Conservation (phyloP, 2,797 vertebrate genomes). For the Lacerta agilis region DNA sequence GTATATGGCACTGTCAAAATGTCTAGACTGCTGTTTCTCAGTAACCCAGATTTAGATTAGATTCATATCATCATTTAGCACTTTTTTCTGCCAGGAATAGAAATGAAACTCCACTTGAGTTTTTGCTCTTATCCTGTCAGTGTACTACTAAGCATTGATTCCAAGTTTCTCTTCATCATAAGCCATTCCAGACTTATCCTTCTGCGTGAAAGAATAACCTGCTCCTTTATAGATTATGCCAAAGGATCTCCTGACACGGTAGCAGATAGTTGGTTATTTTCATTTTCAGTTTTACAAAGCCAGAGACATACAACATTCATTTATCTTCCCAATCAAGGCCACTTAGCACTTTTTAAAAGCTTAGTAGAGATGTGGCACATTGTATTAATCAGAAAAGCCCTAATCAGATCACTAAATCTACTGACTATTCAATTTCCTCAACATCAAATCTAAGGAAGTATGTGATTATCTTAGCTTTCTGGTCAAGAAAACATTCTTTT, state of each 20-base stretch:
- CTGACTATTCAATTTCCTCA: constrained; percentile 32
- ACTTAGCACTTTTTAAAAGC: constrained; percentile 23
- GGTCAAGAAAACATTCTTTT: not conserved
- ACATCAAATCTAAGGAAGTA: constrained; percentile 26
- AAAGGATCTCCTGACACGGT: constrained; percentile 61
- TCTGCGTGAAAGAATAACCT: constrained; percentile 50
- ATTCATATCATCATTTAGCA: constrained; percentile 22
- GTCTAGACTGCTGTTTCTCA: constrained; percentile 49
- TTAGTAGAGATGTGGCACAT: constrained; percentile 58
- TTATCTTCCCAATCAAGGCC: constrained; percentile 68
- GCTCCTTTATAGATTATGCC: constrained; percentile 5
- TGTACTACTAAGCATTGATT: constrained; percentile 44
- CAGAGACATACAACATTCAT: constrained; percentile 43
- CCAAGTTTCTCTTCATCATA: constrained; percentile 33
- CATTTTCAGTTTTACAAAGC: constrained; percentile 32
- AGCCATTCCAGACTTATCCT: constrained; percentile 29
- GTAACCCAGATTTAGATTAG: constrained; percentile 48
- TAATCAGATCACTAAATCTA: constrained; percentile 41
- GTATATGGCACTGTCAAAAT: constrained; percentile 38
- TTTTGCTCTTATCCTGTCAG: constrained; percentile 37
- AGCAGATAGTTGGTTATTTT: constrained; percentile 64
- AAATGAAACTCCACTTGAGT: constrained; percentile 54
- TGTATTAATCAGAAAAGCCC: constrained; percentile 56
- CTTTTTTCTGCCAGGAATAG: not conserved
- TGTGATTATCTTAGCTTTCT: constrained; percentile 16